Evolutionary conservation across 2,888 invertebrate genomes (phyloP).

Genomic region (Lasius platythorax): DNA sequence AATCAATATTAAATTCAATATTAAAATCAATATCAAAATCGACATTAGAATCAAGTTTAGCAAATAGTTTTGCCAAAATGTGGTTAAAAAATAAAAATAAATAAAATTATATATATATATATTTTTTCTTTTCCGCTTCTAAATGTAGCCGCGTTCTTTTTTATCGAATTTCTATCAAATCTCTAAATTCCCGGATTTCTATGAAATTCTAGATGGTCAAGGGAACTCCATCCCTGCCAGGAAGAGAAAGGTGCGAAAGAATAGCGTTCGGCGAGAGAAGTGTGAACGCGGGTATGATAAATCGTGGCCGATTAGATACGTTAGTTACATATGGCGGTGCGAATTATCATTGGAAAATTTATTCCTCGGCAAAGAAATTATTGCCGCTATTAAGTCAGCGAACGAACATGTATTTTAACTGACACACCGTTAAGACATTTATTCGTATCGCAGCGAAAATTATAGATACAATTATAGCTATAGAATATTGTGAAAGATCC

Average conservation of each 20-base stretch:
- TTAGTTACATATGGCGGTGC: constrained; percentile 80
- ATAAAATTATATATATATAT: neutral
- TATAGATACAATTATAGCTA: neutral
- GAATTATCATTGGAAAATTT: constrained; percentile 84
- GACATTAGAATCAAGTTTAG: neutral
- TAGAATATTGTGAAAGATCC: neutral
- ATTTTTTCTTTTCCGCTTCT: neutral
- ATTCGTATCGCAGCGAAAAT: constrained; percentile 40
- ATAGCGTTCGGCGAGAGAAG: constrained; percentile 62
- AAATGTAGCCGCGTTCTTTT: neutral
- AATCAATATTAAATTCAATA: neutral
- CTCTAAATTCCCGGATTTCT: neutral
- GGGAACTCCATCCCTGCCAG: constrained; percentile 46
- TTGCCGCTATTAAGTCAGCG: constrained; percentile 81
- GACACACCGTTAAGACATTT: constrained; percentile 72
- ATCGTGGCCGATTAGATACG: constrained; percentile 83
- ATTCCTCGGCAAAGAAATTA: constrained; percentile 81
- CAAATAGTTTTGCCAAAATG: neutral
- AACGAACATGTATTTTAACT: constrained; percentile 82
- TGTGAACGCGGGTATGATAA: constrained; percentile 83
- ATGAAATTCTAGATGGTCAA: neutral
- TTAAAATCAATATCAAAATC: neutral
- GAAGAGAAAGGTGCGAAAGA: constrained; percentile 63
- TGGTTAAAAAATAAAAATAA: constrained; percentile 4
- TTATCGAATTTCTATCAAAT: neutral